Conservation (phyloP, 2,888 invertebrate species). For the Protophormia terraenovae region DNA sequence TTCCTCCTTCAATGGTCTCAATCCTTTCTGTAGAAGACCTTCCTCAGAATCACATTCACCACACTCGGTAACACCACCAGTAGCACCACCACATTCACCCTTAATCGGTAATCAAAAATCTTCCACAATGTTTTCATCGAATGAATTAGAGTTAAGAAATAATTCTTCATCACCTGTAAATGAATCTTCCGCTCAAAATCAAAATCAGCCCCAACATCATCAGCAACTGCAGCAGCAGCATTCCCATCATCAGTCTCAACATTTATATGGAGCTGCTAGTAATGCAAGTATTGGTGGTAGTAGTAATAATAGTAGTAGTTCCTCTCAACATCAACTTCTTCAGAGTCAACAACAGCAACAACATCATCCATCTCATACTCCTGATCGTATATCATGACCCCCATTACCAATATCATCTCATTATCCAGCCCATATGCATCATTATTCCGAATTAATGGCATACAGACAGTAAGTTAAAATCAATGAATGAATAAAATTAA, state of each 20-base stretch:
- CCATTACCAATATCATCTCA: constrained; percentile 69
- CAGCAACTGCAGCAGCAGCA: constrained; percentile 21
- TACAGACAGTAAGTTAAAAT: constrained; percentile 73
- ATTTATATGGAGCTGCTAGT: background rate
- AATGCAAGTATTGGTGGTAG: background rate
- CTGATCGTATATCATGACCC: constrained; percentile 81
- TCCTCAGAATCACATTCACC: constrained; percentile 83
- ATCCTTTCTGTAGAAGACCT: constrained; percentile 76
- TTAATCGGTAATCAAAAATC: constrained; percentile 62
- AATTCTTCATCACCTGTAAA: constrained; percentile 55
- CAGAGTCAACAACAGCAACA: constrained; percentile 50
- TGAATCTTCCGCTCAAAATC: constrained; percentile 64
- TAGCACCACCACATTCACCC: constrained; percentile 68
- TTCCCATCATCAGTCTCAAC: constrained; percentile 10
- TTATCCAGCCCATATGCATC: constrained; percentile 72
- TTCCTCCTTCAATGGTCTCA: constrained; percentile 80
- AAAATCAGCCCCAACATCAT: constrained; percentile 43
- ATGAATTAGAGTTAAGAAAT: constrained; percentile 55
- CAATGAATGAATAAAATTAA: background rate
- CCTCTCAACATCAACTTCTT: constrained; percentile 42
- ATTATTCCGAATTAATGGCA: constrained; percentile 77
- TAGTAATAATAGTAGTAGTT: constrained; percentile 40
- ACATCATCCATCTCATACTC: constrained; percentile 74
- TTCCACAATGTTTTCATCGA: constrained; percentile 51
- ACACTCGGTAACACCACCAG: constrained; percentile 82